Percentiles rank a stretch among this genome's conserved stretches.
Conservation (phyloP, 35 echinoderm and acorn worm genomes). For the Eucidaris tribuloides region DNA sequence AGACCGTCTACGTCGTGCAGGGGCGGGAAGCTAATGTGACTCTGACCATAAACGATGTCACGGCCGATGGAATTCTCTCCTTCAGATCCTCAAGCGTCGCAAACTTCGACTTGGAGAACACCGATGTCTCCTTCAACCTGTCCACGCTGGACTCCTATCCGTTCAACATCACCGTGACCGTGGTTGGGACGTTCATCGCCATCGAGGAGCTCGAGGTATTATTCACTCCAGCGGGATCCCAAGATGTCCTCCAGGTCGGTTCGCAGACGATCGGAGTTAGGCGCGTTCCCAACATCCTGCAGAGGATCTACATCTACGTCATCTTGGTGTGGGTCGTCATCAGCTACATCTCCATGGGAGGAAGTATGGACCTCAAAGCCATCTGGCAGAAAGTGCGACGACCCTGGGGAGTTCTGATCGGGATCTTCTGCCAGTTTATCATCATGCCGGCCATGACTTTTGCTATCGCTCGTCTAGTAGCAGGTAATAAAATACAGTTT, state of each 20-base stretch:
- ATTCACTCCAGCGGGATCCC: background rate
- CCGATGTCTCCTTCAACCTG: background rate
- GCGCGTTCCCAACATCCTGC: conserved; percentile 33
- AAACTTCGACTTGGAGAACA: background rate
- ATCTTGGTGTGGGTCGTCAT: conserved; percentile 73
- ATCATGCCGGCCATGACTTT: conserved; percentile 78
- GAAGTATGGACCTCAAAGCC: conserved; percentile 47
- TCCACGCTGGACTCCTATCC: background rate
- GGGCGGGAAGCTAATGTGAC: background rate
- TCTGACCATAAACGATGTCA: background rate
- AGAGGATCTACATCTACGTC: conserved; percentile 37
- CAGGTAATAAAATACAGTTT: no score
- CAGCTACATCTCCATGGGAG: conserved; percentile 83
- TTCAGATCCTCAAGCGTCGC: background rate
- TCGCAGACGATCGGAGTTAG: conserved; percentile 47
- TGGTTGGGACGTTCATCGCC: conserved; percentile 26
- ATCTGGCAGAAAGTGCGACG: conserved; percentile 47
- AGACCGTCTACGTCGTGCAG: conserved; percentile 4
- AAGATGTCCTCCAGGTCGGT: background rate
- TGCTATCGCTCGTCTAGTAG: conserved; percentile 38
- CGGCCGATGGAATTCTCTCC: background rate
- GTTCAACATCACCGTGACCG: conserved; percentile 24
- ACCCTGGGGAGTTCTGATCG: conserved; percentile 74
- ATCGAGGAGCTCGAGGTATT: background rate
- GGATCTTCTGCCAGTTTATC: conserved; percentile 89